These are phyloP conservation scores for Frankliniella fusca DNA, from an alignment of 2,888 invertebrate species.

Conservation along the genomic window DNA sequence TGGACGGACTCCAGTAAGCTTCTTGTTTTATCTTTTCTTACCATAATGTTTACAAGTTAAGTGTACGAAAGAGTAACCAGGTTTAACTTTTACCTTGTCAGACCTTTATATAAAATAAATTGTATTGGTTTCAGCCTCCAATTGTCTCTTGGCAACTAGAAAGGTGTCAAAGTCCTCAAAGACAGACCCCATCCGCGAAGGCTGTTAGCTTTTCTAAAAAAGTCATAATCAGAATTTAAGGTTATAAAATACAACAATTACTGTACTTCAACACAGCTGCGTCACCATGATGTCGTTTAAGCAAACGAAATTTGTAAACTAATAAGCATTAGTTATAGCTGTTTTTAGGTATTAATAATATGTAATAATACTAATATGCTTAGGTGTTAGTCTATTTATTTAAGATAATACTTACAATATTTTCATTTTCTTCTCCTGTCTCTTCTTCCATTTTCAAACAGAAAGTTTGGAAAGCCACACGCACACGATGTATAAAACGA, in stretches of 20 bases:
- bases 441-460: background rate
- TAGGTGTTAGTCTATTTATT: too few species aligned
- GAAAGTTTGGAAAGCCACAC: background rate
- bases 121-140: background rate
- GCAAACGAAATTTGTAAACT: background rate
- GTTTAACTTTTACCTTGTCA: background rate
- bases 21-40: background rate
- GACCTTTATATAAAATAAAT: background rate
- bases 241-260: too few species aligned
- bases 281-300: too few species aligned
- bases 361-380: too few species aligned
- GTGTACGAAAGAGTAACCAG: background rate
- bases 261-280: too few species aligned
- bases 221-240: background rate
- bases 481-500: too few species aligned
- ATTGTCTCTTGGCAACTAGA: background rate
- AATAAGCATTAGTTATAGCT: too few species aligned
- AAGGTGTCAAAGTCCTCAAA: background rate
- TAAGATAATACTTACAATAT: background rate
- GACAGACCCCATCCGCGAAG: background rate
- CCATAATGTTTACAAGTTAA: background rate
- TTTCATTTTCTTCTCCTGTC: background rate
- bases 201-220: background rate
- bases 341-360: too few species aligned
- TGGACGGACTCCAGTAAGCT: background rate